Evolutionary conservation across 2,797 vertebrate species (phyloP), one percentile per base, ranked within the genome.

Genomic region (Poecilia wingei): DNA sequence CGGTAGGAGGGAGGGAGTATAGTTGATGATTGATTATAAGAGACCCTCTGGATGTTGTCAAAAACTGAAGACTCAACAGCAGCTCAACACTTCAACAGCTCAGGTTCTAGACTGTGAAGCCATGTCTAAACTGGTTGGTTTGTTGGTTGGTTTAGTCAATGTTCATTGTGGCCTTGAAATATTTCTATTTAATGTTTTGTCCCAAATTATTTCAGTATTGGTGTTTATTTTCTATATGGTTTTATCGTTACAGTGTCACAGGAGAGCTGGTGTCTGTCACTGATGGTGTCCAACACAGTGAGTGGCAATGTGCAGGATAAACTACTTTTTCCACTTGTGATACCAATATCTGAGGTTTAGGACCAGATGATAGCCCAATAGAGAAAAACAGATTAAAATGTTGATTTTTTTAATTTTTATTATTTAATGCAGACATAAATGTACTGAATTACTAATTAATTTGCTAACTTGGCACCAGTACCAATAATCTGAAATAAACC

Each of bases 61-160:
- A 61, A 33, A 85, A 84, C 82, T 84, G 83, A 84, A 91, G 86
- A 86, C 91, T 93, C 88, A 88, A 88, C 88, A 87, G 87, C 86
- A 89, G 81, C 79, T 92, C 90, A 89, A 91, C 92, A 88, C 87
- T 82, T 89, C 75, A 16, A 68, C 76, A 75, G 77, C 1, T 70
- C 49, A 10, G 71, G 70, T 69, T 45, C 47, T 46, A 72, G 75
- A 13, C 61, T 12, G 55, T 18, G 77, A 78, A 83, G 10, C 36
- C 46, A 39, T 33, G 39, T 59, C 20, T 25, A 76, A 41, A 28
- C 69, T 77, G 76, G 39, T 55, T 43, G 49, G 25, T 39, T 16
- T 25, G 66, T 87, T 33, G 51, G 28, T 61, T 61, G 28, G 59
- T 16, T 6, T 1, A 61, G 4, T 14, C 14, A 61, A 61, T 61